Conservation (phyloP, 2,797 vertebrate species). For the Neosilurus mollespiculum region DNA sequence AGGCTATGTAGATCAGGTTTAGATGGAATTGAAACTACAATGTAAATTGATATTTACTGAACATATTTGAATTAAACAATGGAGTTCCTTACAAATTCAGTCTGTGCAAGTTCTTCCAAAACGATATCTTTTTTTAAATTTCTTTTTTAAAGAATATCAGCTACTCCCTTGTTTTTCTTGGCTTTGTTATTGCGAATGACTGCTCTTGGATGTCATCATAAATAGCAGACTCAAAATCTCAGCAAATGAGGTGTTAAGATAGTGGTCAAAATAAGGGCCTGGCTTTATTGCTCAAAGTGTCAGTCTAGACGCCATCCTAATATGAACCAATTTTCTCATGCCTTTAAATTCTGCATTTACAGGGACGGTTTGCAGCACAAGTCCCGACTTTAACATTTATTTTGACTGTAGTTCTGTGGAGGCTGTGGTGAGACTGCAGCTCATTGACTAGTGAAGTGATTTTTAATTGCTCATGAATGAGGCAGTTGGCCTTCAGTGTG, state of each 20-base stretch:
- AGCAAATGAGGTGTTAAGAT: conserved; percentile 33
- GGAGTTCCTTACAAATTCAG: background rate
- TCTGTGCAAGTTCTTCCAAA: background rate
- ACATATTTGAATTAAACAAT: background rate
- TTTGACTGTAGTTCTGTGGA: conserved; percentile 63
- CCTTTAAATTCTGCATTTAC: conserved; percentile 41
- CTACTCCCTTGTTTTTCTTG: conserved; percentile 29
- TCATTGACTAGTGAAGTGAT: conserved; percentile 63
- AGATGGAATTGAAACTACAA: background rate
- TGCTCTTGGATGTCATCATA: conserved; percentile 9
- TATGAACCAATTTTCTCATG: conserved; percentile 26
- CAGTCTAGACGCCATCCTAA: conserved; percentile 42
- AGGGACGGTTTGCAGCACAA: conserved; percentile 51
- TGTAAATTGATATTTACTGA: background rate
- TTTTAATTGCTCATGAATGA: conserved; percentile 70
- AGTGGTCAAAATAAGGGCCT: conserved; percentile 24
- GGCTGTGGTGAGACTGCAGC: conserved; percentile 70
- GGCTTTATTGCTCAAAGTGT: conserved; percentile 31
- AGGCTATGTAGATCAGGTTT: background rate
- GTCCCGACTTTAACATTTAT: conserved; percentile 52
- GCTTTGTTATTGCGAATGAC: background rate
- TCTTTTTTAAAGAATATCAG: background rate
- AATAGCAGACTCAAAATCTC: conserved; percentile 24
- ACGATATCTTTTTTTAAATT: background rate
- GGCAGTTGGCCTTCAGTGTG: conserved; percentile 51